phyloP scores from a whole-genome alignment of 2,888 invertebrate genomes.

The Hipparchia semele region DNA sequence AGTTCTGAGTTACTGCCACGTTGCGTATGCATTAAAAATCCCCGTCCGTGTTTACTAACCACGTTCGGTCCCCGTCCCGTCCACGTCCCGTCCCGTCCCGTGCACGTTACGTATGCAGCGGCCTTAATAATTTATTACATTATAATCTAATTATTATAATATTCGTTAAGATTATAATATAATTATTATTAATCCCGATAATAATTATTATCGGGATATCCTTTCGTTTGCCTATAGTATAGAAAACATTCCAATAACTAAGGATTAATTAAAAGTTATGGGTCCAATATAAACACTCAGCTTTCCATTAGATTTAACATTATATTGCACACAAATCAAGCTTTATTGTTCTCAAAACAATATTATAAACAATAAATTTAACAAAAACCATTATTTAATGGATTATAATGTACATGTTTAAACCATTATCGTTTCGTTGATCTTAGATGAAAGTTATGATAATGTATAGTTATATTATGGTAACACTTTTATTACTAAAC shows the following conservation, averaged over 20 bases:
- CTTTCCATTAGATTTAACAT: background rate
- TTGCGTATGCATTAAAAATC: too few species aligned
- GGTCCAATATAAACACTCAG: background rate
- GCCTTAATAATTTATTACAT: too few species aligned
- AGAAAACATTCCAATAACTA: background rate
- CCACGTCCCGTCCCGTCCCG: too few species aligned
- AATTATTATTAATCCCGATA: too few species aligned
- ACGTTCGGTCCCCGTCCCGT: too few species aligned
- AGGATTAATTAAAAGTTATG: background rate
- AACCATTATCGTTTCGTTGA: background rate
- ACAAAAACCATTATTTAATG: background rate
- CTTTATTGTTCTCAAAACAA: constrained; percentile 9
- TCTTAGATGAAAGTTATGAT: constrained; percentile 4
- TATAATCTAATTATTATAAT: too few species aligned
- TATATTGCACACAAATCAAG: constrained; percentile 14
- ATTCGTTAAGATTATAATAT: too few species aligned
- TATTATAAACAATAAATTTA: constrained; percentile 4
- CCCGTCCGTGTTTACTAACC: too few species aligned
- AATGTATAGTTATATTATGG: background rate
- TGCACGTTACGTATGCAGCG: too few species aligned
- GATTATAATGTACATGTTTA: constrained; percentile 5
- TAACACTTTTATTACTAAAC: too few species aligned
- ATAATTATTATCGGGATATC: too few species aligned
- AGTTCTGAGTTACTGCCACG: too few species aligned
- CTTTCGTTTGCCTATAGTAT: background rate